These are phyloP conservation scores for Phaenicophaeus curvirostris DNA, from an alignment of 2,797 vertebrate genomes.

Conservation along the genomic window DNA sequence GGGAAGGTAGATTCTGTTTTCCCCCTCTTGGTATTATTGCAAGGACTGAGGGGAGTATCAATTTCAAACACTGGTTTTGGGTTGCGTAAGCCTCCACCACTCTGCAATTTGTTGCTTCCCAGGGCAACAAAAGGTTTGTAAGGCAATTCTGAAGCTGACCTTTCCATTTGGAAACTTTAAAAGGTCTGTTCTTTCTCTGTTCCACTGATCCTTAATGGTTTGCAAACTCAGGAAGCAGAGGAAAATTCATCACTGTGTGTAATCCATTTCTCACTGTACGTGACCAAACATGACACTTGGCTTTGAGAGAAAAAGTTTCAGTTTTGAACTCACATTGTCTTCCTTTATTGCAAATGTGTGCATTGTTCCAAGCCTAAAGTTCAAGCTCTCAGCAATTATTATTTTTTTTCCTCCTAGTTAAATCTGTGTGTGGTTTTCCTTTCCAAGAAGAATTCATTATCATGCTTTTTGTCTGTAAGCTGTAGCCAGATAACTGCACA, in stretches of 20 bases:
- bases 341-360: background rate
- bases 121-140: background rate
- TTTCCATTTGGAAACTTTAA: background rate
- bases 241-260: too few species aligned
- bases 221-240: background rate
- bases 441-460: background rate
- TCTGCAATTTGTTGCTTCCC: background rate
- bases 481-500: background rate
- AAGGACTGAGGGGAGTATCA: background rate
- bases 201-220: background rate
- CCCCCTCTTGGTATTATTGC: background rate
- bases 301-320: background rate
- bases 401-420: background rate
- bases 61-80: background rate
- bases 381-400: background rate
- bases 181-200: background rate
- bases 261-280: too few species aligned
- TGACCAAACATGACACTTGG: too few species aligned
- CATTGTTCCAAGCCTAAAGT: background rate
- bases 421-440: background rate
- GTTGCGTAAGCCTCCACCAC: background rate
- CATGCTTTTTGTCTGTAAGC: background rate
- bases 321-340: background rate
- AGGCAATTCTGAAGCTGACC: background rate
- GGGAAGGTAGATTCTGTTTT: background rate